phyloP scores from a whole-genome alignment of 2,113 vertebrate genomes.

The Xiphophorus hellerii region DNA sequence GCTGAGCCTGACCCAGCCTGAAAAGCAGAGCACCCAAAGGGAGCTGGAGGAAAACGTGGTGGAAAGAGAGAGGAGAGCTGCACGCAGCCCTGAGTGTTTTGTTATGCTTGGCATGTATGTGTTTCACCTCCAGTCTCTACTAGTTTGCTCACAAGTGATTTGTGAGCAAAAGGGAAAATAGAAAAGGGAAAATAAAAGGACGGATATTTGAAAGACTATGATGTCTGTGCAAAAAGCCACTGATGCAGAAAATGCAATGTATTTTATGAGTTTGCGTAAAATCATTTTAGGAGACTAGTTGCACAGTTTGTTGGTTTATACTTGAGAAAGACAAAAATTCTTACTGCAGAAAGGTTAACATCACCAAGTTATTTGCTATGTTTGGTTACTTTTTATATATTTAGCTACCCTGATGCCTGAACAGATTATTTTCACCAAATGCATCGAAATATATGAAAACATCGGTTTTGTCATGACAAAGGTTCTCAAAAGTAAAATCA shows the following conservation, averaged over 20 bases:
- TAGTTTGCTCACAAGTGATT: conserved; percentile 47
- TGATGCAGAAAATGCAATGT: not conserved
- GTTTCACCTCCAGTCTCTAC: conserved; percentile 35
- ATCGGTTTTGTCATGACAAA: too few species aligned
- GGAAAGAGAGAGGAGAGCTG: conserved; percentile 52
- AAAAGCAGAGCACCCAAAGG: conserved; percentile 74
- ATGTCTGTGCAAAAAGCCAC: conserved; percentile 17
- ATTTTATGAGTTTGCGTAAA: not conserved
- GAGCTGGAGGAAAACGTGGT: conserved; percentile 68
- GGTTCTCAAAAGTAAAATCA: too few species aligned
- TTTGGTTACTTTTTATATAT: too few species aligned
- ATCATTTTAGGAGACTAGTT: not conserved
- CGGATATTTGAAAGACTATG: conserved; percentile 3
- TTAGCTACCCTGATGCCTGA: too few species aligned
- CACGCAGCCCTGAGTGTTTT: conserved; percentile 37
- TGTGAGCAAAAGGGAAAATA: conserved; percentile 20
- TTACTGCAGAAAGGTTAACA: not conserved
- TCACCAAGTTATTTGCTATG: not conserved
- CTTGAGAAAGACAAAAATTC: not conserved
- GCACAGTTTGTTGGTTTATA: not conserved
- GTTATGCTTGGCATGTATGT: conserved; percentile 66
- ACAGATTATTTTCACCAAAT: too few species aligned
- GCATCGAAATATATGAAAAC: too few species aligned
- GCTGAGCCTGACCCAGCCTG: conserved; percentile 84
- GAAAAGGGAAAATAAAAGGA: conserved; percentile 16